Percentiles rank a stretch among this genome's conserved stretches.
These are phyloP conservation scores for Orbicella faveolata DNA, from an alignment of 64 coral and sea anemone genomes.

Conservation along the genomic window DNA sequence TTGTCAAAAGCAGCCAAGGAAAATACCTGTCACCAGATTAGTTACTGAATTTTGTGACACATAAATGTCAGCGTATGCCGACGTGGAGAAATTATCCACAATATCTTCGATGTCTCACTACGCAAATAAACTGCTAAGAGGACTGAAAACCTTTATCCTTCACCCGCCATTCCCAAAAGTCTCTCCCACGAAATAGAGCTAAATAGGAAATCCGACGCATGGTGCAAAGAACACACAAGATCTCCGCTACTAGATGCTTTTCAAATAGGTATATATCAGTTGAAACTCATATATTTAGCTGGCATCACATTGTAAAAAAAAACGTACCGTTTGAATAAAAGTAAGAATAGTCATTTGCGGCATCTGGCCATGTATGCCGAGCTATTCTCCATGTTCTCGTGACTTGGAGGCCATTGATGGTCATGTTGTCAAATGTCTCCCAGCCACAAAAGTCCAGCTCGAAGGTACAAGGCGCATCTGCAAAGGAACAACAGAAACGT, in stretches of 20 bases:
- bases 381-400: slow-evolving; percentile 60
- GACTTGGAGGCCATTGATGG: slow-evolving; percentile 56
- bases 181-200: too few species aligned
- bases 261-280: not conserved
- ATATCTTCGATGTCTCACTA: too few species aligned
- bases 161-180: too few species aligned
- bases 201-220: too few species aligned
- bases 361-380: not conserved
- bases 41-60: too few species aligned
- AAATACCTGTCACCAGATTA: too few species aligned
- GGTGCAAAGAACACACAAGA: too few species aligned
- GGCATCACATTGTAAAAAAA: not conserved
- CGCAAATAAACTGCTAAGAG: too few species aligned
- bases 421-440: slow-evolving; percentile 53
- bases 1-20: too few species aligned
- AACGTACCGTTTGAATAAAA: slow-evolving; percentile 15
- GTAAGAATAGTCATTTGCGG: slow-evolving; percentile 41
- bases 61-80: too few species aligned
- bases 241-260: not conserved
- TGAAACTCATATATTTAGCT: not conserved
- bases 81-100: too few species aligned
- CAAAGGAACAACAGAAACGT: not conserved
- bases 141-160: too few species aligned
- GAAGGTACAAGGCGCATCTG: slow-evolving; percentile 65
- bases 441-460: slow-evolving; percentile 63